Evolutionary conservation across 2,888 invertebrate species (phyloP).

Genomic region (Noctua pronuba): DNA sequence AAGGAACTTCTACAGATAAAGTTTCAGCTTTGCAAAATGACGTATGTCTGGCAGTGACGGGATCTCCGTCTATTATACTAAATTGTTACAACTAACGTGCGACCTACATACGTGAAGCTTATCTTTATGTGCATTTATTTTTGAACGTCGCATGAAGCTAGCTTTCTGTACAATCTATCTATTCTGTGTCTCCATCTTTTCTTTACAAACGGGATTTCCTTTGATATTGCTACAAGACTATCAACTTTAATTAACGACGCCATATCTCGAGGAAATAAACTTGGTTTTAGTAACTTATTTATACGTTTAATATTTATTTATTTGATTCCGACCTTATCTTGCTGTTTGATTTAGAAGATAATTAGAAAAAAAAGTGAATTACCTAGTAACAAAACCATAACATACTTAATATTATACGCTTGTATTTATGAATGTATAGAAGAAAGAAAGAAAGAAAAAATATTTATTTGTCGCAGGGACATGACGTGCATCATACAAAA

Average conservation of each 20-base stretch:
- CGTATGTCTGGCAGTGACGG: background rate
- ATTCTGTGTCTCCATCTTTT: background rate
- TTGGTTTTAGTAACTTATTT: background rate
- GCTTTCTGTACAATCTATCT: background rate
- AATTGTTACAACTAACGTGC: background rate
- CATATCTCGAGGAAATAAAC: constrained; percentile 12
- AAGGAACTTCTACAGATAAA: too few relatives aligned
- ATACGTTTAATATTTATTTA: constrained; percentile 11
- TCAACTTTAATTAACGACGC: constrained; percentile 52
- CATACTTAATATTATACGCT: background rate
- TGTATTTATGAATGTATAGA: too few relatives aligned
- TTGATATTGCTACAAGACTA: constrained; percentile 41
- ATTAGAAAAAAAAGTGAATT: background rate
- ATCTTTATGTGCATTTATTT: background rate
- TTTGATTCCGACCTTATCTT: background rate
- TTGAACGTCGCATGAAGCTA: background rate
- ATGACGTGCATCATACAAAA: too few relatives aligned
- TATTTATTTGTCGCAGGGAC: too few relatives aligned
- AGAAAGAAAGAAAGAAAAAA: too few relatives aligned
- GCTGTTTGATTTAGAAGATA: background rate
- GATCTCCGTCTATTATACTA: background rate
- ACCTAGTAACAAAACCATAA: background rate
- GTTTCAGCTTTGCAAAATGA: background rate
- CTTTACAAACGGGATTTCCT: constrained; percentile 30
- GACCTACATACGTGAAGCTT: background rate